Evolutionary conservation across 2,113 vertebrate species (phyloP).

Genomic region (Emydocephalus ijimae): DNA sequence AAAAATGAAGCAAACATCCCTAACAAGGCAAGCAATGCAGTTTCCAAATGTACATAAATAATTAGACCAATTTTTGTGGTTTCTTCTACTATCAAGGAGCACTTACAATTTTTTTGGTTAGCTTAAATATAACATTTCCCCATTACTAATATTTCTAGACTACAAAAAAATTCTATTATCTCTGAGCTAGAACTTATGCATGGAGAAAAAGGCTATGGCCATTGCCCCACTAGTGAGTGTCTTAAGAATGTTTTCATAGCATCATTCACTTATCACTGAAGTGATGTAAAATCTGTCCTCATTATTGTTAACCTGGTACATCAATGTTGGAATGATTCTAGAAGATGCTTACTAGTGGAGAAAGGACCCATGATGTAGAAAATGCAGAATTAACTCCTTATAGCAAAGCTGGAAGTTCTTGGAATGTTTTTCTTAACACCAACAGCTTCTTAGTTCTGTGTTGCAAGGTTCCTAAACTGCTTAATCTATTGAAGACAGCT

Average conservation of each 20-base stretch:
- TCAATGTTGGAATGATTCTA: not conserved
- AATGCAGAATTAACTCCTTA: conserved; percentile 58
- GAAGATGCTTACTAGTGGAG: conserved; percentile 1
- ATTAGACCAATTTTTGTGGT: conserved; percentile 63
- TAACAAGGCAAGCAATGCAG: conserved; percentile 68
- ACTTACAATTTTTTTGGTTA: conserved; percentile 64
- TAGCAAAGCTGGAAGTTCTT: conserved; percentile 62
- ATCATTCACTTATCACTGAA: not conserved
- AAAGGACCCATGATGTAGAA: conserved; percentile 60
- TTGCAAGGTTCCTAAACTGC: conserved; percentile 68
- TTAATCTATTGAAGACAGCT: conserved; percentile 72
- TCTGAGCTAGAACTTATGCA: conserved; percentile 70
- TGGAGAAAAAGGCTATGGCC: conserved; percentile 42
- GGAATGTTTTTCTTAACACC: conserved; percentile 61
- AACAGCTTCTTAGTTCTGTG: conserved; percentile 69
- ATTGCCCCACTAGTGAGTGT: not conserved
- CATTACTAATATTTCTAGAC: conserved; percentile 61
- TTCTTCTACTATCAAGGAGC: conserved; percentile 67
- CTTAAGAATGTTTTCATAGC: not conserved
- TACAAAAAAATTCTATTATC: conserved; percentile 24
- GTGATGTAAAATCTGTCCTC: not conserved
- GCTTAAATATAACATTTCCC: conserved; percentile 59
- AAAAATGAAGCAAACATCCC: conserved; percentile 61
- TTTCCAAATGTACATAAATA: conserved; percentile 56
- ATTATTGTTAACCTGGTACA: not conserved